A percentile compares a stretch with the other conserved stretches of the same genome.
Conservation (phyloP, 2,113 vertebrate genomes). For the Chloebia gouldiae region DNA sequence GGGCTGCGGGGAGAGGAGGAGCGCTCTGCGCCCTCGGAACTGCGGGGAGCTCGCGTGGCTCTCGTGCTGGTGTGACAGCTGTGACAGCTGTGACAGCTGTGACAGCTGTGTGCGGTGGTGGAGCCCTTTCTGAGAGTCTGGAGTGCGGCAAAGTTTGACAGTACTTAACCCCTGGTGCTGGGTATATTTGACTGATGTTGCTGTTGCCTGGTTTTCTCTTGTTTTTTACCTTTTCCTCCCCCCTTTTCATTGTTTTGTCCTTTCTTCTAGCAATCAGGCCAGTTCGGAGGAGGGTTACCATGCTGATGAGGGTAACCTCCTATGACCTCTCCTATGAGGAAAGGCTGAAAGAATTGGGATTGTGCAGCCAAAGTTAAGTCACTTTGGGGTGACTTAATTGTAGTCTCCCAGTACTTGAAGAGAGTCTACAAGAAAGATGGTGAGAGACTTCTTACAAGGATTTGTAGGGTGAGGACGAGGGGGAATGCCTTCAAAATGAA, state of each 20-base stretch:
- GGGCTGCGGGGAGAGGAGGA: rapidly evolving
- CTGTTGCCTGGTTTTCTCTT: background rate
- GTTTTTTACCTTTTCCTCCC: rapidly evolving
- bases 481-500: background rate
- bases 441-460: background rate
- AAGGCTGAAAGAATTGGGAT: background rate
- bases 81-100: rapidly evolving
- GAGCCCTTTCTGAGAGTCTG: background rate
- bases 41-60: rapidly evolving
- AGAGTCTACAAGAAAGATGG: background rate
- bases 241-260: rapidly evolving
- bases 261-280: background rate
- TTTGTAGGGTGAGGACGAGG: background rate
- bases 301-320: background rate
- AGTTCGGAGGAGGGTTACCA: background rate
- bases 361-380: too few species aligned
- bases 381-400: background rate
- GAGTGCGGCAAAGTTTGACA: background rate
- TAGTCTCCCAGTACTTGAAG: background rate
- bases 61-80: rapidly evolving
- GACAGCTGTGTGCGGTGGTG: rapidly evolving
- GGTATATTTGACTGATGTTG: background rate
- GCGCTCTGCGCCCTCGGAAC: rapidly evolving
- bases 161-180: rapidly evolving
- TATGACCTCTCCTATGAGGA: background rate